phyloP scores from a whole-genome alignment of 2,888 invertebrate genomes.

The Brenthis ino region DNA sequence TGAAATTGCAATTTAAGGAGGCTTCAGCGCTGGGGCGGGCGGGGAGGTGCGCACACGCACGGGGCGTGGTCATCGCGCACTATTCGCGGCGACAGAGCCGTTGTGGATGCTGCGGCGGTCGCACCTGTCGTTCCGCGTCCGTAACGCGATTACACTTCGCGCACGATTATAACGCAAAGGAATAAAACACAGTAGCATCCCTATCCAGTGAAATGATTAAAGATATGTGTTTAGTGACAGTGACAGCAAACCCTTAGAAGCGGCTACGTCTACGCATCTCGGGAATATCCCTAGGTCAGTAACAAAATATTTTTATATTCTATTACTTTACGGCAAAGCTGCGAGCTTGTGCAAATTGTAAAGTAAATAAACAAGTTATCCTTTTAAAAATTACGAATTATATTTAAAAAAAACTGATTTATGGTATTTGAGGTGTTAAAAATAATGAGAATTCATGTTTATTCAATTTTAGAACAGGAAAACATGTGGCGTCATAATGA shows the following conservation, averaged over 20 bases:
- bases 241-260: slow-evolving; percentile 51
- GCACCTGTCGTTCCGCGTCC: slow-evolving; percentile 60
- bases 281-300: slow-evolving; percentile 73
- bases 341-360: too few relatives aligned
- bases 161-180: slow-evolving; percentile 45
- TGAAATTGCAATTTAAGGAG: slow-evolving; percentile 52
- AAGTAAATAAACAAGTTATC: too few relatives aligned
- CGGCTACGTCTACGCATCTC: slow-evolving; percentile 55
- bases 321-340: too few relatives aligned
- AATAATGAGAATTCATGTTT: not conserved
- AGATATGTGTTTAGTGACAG: slow-evolving; percentile 69
- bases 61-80: slow-evolving; percentile 56
- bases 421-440: not conserved
- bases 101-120: slow-evolving; percentile 74
- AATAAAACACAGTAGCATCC: slow-evolving; percentile 44
- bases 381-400: too few relatives aligned
- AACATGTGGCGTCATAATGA: not conserved
- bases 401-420: too few relatives aligned
- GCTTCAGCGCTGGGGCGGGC: slow-evolving; percentile 65
- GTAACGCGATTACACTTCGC: slow-evolving; percentile 43
- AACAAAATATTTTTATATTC: slow-evolving; percentile 50
- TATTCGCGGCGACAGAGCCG: slow-evolving; percentile 61
- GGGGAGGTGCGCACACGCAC: slow-evolving; percentile 70
- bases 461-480: slow-evolving; percentile 8
- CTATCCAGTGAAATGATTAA: slow-evolving; percentile 57